Conservation (phyloP, 2,113 vertebrate species). For the Anthoscopus minutus region DNA sequence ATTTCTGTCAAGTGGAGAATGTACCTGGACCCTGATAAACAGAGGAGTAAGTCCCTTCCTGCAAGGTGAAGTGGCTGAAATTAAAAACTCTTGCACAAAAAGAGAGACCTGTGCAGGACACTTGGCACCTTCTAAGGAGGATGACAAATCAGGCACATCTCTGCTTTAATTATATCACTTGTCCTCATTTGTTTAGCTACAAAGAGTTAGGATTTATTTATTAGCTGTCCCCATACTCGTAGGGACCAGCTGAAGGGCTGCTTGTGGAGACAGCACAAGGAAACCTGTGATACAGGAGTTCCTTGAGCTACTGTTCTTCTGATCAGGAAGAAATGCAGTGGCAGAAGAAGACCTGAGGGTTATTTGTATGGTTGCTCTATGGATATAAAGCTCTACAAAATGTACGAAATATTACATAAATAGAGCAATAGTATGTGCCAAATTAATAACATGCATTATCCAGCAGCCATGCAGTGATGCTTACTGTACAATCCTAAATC, state of each 20-base stretch:
- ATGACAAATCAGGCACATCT: not conserved
- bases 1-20: not conserved
- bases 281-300: not conserved
- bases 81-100: not conserved
- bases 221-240: not conserved
- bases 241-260: not conserved
- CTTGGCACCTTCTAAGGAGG: not conserved
- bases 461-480: conserved; percentile 1
- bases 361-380: not conserved
- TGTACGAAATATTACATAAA: conserved; percentile 16
- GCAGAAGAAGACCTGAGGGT: not conserved
- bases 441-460: conserved; percentile 43
- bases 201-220: not conserved
- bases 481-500: conserved; percentile 39
- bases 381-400: not conserved
- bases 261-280: not conserved
- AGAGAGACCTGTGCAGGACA: not conserved
- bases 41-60: not conserved
- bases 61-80: not conserved
- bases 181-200: not conserved
- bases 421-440: conserved; percentile 5
- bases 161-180: not conserved
- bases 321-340: not conserved
- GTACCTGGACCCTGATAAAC: not conserved
- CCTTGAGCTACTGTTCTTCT: not conserved